Evolutionary conservation across 2,113 vertebrate genomes (phyloP), one percentile per base, ranked within the genome.

Genomic region (Heloderma charlesbogerti): DNA sequence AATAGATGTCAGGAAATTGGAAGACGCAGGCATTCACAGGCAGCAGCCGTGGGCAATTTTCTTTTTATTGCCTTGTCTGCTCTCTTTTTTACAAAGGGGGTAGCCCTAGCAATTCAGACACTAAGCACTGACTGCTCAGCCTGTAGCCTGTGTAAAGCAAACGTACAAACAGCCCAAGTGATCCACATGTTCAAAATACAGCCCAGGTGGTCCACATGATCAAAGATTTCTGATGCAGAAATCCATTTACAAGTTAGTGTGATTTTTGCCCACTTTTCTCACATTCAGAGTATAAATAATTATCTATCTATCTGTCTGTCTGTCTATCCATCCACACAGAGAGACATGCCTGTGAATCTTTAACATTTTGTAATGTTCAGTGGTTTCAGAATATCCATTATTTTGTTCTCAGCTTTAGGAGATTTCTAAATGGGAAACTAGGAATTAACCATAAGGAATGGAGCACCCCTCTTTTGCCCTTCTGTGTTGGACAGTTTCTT

Each of bases 11-110:
- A 89, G 51, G 48, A 80, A 89, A 83, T 25, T 43, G 15, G 18
- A 89, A 81, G n/a, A 29, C 12, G 57, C 27, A 83, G 10, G 48
- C 54, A 67, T 72, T 16, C 51, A 22, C 67, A 60, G 69, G 3
- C n/a, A 89, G 88, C 67, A 72, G 67, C 67, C 74, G 54, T 54
- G 37, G 79, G 67, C 88, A 81, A 43, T 74, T 77, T 75, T 54
- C 15, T 51, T 85, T 34, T 77, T 78, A 77, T 66, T 63, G 43
- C 40, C 54, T 40, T 57, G 48, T 8, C 22, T 57, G 34, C 45
- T 57, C 77, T 79, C 29, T 51, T 18, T 45, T 69, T 16, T 66
- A 40, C 40, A 69, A 51, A 40, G 71, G 60, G 51, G 22, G 12
- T 57, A 40, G 20, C 71, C 6, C 12, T 63, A 31, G 78, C 37